These are phyloP conservation scores for Lutjanus campechanus DNA, from an alignment of 2,797 vertebrate genomes.

Conservation along the genomic window DNA sequence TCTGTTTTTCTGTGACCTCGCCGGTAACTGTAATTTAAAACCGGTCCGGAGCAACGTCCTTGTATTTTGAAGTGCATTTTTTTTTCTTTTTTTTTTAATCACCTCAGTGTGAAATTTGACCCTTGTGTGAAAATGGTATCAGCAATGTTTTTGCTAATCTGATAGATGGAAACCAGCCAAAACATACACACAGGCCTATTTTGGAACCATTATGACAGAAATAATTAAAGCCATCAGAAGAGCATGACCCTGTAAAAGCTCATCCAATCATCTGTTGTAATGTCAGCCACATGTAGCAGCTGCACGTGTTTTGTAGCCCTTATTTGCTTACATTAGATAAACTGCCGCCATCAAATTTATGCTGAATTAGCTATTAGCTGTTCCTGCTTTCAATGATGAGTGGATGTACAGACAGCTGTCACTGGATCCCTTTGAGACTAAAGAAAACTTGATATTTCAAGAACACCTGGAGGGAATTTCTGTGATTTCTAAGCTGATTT, in stretches of 20 bases:
- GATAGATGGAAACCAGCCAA: background rate
- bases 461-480: too few relatives aligned
- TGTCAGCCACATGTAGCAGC: too few relatives aligned
- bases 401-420: background rate
- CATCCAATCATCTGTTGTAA: background rate
- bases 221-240: background rate
- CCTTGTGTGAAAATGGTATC: background rate
- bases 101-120: background rate
- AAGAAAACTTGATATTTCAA: background rate
- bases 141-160: background rate
- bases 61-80: background rate
- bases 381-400: background rate
- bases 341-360: background rate
- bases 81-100: background rate
- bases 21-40: background rate
- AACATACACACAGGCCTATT: background rate
- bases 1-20: background rate
- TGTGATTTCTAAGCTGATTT: background rate
- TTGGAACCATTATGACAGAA: background rate
- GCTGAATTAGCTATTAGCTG: background rate
- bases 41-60: background rate
- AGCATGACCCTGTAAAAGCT: background rate
- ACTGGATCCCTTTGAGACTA: background rate
- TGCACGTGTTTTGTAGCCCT: too few relatives aligned
- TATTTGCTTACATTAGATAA: background rate